phyloP scores from a whole-genome alignment of 2,888 invertebrate species.

The Dermolepida albohirtum region DNA sequence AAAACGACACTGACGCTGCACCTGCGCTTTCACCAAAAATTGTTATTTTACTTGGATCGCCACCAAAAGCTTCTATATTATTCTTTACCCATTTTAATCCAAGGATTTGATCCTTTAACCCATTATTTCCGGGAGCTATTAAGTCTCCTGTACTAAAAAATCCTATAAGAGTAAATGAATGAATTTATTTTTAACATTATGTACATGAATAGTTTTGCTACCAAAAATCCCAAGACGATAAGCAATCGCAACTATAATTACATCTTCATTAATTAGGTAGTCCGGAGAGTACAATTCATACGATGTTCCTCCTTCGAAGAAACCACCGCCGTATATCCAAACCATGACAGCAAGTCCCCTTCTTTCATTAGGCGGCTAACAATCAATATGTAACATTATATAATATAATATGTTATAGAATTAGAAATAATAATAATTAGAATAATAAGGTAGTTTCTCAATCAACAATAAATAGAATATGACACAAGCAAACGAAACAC shows the following conservation, averaged over 20 bases:
- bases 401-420: background rate
- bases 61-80: slow-evolving; percentile 41
- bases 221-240: slow-evolving; percentile 57
- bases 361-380: slow-evolving; percentile 1
- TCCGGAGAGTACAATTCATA: slow-evolving; percentile 53
- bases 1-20: slow-evolving; percentile 19
- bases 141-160: slow-evolving; percentile 41
- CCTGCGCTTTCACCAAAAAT: slow-evolving; percentile 40
- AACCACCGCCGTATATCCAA: slow-evolving; percentile 56
- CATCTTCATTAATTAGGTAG: slow-evolving; percentile 54
- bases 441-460: too few relatives aligned
- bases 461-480: too few relatives aligned
- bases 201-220: slow-evolving; percentile 15
- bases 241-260: slow-evolving; percentile 55
- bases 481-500: too few relatives aligned
- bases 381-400: background rate
- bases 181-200: background rate
- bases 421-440: background rate
- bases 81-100: slow-evolving; percentile 39
- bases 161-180: slow-evolving; percentile 1
- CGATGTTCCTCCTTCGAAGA: slow-evolving; percentile 51
- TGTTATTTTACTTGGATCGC: slow-evolving; percentile 37
- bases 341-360: slow-evolving; percentile 54
- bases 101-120: slow-evolving; percentile 39
- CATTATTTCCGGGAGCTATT: slow-evolving; percentile 35